Evolutionary conservation across 2,797 vertebrate genomes (phyloP).

Genomic region (Betta splendens): DNA sequence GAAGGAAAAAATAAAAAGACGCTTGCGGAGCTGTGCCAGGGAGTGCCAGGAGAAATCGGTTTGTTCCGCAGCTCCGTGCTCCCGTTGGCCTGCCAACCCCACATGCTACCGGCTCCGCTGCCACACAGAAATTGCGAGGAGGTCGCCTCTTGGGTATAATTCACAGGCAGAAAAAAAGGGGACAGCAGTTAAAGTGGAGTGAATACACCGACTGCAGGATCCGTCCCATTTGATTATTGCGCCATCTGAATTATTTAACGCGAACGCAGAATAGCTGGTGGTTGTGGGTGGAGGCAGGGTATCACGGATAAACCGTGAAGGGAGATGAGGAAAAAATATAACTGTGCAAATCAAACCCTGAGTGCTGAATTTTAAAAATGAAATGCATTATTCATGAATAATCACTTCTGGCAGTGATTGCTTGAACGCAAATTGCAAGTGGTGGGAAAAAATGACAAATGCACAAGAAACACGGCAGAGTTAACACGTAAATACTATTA

Average conservation of each 20-base stretch:
- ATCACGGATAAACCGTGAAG: slow-evolving; percentile 43
- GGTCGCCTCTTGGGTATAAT: slow-evolving; percentile 50
- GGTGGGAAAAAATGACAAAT: slow-evolving; percentile 56
- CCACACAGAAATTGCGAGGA: slow-evolving; percentile 27
- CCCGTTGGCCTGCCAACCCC: slow-evolving; percentile 42
- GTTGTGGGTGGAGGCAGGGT: slow-evolving; percentile 43
- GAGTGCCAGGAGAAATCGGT: slow-evolving; percentile 61
- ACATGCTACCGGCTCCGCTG: slow-evolving; percentile 37
- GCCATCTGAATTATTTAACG: slow-evolving; percentile 74
- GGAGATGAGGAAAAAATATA: slow-evolving; percentile 55
- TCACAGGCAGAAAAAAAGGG: slow-evolving; percentile 48
- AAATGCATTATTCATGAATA: slow-evolving; percentile 76
- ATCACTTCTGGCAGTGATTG: slow-evolving; percentile 74
- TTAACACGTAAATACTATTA: slow-evolving; percentile 64
- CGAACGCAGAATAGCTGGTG: slow-evolving; percentile 50
- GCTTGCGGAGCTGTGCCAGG: slow-evolving; percentile 34
- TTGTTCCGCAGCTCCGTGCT: slow-evolving; percentile 57
- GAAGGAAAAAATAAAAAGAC: slow-evolving; percentile 10
- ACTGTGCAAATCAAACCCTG: slow-evolving; percentile 69
- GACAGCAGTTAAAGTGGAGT: slow-evolving; percentile 44
- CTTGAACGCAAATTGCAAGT: slow-evolving; percentile 62
- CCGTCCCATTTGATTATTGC: slow-evolving; percentile 66
- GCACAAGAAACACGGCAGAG: slow-evolving; percentile 48
- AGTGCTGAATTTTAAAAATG: slow-evolving; percentile 67
- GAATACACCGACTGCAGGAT: slow-evolving; percentile 50